Evolutionary conservation across 2,888 invertebrate genomes (phyloP).

Genomic region (Fissipunctia ypsillon): DNA sequence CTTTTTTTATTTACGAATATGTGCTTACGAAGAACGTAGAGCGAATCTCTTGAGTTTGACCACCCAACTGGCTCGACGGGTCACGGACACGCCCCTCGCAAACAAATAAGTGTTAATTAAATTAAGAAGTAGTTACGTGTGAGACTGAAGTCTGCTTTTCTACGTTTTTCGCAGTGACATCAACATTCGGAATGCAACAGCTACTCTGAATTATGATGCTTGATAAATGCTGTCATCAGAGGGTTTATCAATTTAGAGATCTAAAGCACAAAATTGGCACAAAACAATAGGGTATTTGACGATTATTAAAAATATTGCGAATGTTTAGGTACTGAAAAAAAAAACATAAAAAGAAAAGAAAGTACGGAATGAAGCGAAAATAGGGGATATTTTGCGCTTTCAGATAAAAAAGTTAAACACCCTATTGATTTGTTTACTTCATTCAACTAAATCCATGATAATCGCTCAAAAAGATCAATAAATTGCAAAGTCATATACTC

Average conservation of each 20-base stretch:
- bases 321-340: background rate
- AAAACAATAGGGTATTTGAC: background rate
- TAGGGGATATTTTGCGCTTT: background rate
- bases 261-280: background rate
- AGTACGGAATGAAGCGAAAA: background rate
- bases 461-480: slow-evolving; percentile 2
- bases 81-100: background rate
- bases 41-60: background rate
- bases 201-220: background rate
- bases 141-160: background rate
- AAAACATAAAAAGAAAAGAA: background rate
- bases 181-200: background rate
- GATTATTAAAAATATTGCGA: background rate
- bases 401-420: background rate
- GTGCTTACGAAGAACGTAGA: background rate
- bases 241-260: background rate
- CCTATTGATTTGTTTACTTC: background rate
- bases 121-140: background rate
- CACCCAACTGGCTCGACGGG: background rate
- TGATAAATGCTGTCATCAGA: slow-evolving; percentile 16
- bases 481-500: background rate
- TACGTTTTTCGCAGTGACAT: background rate
- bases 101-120: slow-evolving; percentile 5
- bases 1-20: background rate
- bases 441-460: background rate